Evolutionary conservation across 1,140 invertebrate genomes (phyloP), one percentile per base, ranked within the genome.

Genomic region (Tenebrio molitor): DNA sequence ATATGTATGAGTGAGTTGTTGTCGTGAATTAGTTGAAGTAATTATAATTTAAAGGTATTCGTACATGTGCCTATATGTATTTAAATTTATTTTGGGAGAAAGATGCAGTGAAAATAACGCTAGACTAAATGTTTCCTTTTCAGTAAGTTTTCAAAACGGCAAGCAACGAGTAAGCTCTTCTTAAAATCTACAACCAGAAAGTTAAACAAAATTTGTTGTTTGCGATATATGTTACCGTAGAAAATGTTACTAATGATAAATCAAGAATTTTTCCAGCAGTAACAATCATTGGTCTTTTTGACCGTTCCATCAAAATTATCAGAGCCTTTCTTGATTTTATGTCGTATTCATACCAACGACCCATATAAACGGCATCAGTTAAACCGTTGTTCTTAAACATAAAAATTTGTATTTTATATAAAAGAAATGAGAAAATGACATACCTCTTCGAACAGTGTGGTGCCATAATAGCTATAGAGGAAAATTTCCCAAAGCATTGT

Each of bases 231-330:
- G 0, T n/a, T 63, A 63, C 58, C 58, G 33, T 63, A 7, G 23
- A 33, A 33, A 63, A 72, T 8, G 70, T 72, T 63, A 25, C 63
- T 8, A 74, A 34, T 16, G 42, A 66, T 2, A 74, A 14, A 12
- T 29, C 41, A 4, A 74, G 65, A 21, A 71, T 25, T 23, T 66
- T 71, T 36, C 69, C 73, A 17, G 69, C 69, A 8, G 42, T 66
- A 16, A 71, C n/a, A 50, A 41, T 10, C 14, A 74, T 53, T 8
- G 73, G 73, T 29, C 29, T 14, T 62, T 71, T 66, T 17, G 12
- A 74, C n/a, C 73, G 34, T 71, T 72, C 63, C 73, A 74, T 74
- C 7, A 74, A 21, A 14, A 67, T 71, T 1, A 71, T 34, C 8
- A 74, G 14, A 7, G 69, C 69, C 29, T 66, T 72, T 50, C 71